Conservation (phyloP, 2,888 invertebrate genomes). For the Oxytorus armatus region DNA sequence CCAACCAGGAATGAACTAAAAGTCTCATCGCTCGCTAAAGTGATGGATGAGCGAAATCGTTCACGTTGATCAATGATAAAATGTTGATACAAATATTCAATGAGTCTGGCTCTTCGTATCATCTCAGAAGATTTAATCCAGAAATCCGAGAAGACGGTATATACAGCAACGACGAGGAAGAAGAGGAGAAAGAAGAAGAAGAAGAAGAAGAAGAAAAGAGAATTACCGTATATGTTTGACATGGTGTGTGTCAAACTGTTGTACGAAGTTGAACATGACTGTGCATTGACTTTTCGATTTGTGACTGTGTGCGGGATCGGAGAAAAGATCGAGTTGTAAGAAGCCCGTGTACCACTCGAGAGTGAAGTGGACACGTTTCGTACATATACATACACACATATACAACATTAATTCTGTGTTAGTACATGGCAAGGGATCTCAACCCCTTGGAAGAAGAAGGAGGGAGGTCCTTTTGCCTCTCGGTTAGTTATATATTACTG, state of each 20-base stretch:
- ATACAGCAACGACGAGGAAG: too few relatives aligned
- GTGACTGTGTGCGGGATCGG: conserved; percentile 8
- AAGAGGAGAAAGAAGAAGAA: not conserved
- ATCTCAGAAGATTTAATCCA: conserved; percentile 7
- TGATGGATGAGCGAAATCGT: not conserved
- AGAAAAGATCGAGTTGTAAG: conserved; percentile 50
- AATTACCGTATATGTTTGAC: not conserved
- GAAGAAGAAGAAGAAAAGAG: conserved; percentile 19
- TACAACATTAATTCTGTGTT: conserved; percentile 37
- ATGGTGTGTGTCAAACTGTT: conserved; percentile 17
- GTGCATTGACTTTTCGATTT: conserved; percentile 14
- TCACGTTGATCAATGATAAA: not conserved
- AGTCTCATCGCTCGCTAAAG: not conserved
- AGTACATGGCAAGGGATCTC: conserved; percentile 45
- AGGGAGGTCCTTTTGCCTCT: conserved; percentile 42
- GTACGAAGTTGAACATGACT: conserved; percentile 17
- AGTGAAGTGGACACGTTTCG: conserved; percentile 55
- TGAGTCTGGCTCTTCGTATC: not conserved
- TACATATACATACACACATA: not conserved
- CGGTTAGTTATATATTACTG: conserved; percentile 46
- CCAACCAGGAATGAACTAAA: not conserved
- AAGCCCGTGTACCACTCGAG: conserved; percentile 58
- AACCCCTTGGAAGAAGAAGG: conserved; percentile 35
- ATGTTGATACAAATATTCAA: not conserved
- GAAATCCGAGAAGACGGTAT: not conserved